Base-by-base conservation (phyloP, 30 jellyfish, hydroid and myxozoan genomes). In the Nemopilema nomurai region DNA sequence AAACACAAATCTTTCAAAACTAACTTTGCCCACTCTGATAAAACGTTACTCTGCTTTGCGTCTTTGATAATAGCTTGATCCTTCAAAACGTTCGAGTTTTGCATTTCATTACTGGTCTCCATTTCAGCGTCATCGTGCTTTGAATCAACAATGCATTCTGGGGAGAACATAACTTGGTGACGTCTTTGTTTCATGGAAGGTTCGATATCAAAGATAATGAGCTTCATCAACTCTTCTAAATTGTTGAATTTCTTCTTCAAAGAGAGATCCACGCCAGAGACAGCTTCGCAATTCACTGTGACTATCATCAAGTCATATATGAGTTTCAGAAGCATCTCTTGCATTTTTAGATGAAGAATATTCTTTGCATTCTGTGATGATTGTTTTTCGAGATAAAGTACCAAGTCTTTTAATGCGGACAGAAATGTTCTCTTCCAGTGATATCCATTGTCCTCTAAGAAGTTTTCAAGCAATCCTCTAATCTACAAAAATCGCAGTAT, bases 371-470 rank as follows among this genome's bases (percentile, higher is more conserved):
- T 23, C 76, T 32, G 70, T 29, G 69, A 3, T 30, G 18, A 28
- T 53, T 83, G 71, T 24, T 28, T 83, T 68, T 83, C 86, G 64
- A 57, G 64, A 64, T n/a, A 83, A 8, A 28, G 22, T 8, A 83
- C 24, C 26, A 83, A 28, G 41, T 62, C 87, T 27, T 49, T 62
- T 8, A 77, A 62, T 13, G 68, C 73, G 52, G 50, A 27, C 13
- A 77, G 29, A 41, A 77, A 77, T 0, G 87, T 66, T 28, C n/a
- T 62, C 50, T 64, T 71, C 91, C 91, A 83, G 28, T 23, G 75
- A 22, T 49, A 49, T 18, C 3, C 21, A 31, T 57, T 71, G 64
- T 32, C 86, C 21, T 49, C 86, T 26, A 83, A 26, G 50, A 77
- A 21, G n/a, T 29, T 24, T 22, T 72, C 72, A 51, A 65, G 24